Conservation (phyloP, 2,888 invertebrate genomes). For the Nephrotoma appendiculata region DNA sequence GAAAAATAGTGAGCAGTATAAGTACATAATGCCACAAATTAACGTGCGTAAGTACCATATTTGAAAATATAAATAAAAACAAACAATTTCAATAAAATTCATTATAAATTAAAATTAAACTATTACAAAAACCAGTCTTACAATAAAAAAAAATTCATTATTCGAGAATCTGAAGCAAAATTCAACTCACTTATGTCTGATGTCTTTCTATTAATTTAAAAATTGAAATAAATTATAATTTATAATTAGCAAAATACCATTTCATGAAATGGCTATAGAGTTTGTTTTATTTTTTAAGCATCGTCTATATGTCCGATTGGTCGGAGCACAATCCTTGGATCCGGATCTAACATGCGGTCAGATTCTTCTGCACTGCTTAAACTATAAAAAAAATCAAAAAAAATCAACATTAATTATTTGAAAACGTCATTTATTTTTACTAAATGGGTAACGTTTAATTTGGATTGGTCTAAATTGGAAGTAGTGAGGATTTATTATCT, state of each 20-base stretch:
- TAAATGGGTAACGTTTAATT: too few species aligned
- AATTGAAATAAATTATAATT: background rate
- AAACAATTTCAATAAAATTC: background rate
- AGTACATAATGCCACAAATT: background rate
- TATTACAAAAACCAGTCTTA: background rate
- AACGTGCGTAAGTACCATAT: background rate
- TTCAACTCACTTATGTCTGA: background rate
- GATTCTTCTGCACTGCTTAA: conserved; percentile 56
- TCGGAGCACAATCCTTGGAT: conserved; percentile 47
- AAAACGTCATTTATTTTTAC: background rate
- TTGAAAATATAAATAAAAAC: background rate
- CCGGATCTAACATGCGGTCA: conserved; percentile 59
- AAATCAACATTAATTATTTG: background rate
- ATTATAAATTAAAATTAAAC: background rate
- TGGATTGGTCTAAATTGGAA: too few species aligned
- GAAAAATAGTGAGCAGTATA: background rate
- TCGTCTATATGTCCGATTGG: conserved; percentile 48
- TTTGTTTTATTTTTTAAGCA: conserved; percentile 22
- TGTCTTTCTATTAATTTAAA: background rate
- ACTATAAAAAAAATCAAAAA: conserved; percentile 30
- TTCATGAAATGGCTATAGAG: background rate
- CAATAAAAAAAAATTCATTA: background rate
- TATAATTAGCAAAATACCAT: background rate
- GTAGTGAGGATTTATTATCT: too few species aligned
- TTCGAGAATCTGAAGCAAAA: background rate